Evolutionary conservation across 2,797 vertebrate genomes (phyloP), one percentile per base, ranked within the genome.

Genomic region (Crocodylus rhombifer): DNA sequence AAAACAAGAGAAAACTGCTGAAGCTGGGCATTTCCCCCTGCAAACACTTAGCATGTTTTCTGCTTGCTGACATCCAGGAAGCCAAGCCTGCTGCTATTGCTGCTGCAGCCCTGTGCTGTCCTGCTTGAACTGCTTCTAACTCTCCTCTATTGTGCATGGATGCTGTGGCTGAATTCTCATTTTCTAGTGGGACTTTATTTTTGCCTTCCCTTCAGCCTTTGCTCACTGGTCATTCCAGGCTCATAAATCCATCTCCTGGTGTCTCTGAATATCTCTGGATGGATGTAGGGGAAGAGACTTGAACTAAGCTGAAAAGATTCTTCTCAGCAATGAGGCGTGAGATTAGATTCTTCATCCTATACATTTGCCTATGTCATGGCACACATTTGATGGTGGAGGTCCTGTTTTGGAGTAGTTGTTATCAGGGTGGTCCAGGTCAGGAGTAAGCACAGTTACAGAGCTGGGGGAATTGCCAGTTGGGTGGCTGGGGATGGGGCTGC

Each of bases 1-100:
- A 82, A 82, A 95, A 92, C 55, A 62, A 71, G 16, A 61, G n/a
- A 82, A 82, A 95, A 92, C 55, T 88, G 88, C 95, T 94, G 95
- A 89, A 84, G 82, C 81, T 25, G 87, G 80, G 64, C 33, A 69
- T 42, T 77, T 18, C 5, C 88, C 67, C 21, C 1, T 64, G 82
- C 79, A 86, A 61, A 73, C 83, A n/a, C 80, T 75, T 88, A 93
- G 88, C 84, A 11, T 89, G 88, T 87, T 79, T 80, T 21, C 77
- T 28, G 74, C 56, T 65, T 91, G 58, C 42, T 80, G n/a, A 36
- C 78, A 77, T 77, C 78, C 77, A 81, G 23, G 76, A 11, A 58
- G 73, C 82, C 58, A 62, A 64, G 33, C 17, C 2, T 64, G 33
- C 55, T 55, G 77, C 0, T 4, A 42, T 77, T 55, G 20, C 2